phyloP scores from a whole-genome alignment of 2,888 invertebrate species.

The Phengaris alcon region DNA sequence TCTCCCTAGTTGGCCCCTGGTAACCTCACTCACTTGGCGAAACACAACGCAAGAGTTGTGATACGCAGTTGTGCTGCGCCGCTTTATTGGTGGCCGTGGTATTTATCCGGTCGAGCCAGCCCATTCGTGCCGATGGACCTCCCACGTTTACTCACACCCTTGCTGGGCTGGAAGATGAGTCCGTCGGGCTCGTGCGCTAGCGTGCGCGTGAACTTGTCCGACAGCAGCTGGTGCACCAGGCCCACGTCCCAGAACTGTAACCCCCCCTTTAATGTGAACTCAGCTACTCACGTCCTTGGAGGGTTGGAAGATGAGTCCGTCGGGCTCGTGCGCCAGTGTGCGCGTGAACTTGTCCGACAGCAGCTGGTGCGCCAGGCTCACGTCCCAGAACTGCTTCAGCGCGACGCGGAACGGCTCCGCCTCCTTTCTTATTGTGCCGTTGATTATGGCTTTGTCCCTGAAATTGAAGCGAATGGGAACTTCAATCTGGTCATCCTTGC shows the following conservation, averaged over 20 bases:
- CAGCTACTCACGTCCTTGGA: conserved; percentile 81
- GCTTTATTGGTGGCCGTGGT: no score
- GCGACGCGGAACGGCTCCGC: conserved; percentile 94
- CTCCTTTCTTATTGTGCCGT: conserved; percentile 85
- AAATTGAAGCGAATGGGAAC: conserved; percentile 33
- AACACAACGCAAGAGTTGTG: no score
- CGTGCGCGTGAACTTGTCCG: conserved; percentile 92
- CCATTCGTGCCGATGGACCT: conserved; percentile 45
- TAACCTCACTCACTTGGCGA: no score
- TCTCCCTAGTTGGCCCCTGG: no score
- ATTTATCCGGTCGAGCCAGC: no score
- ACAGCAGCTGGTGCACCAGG: conserved; percentile 83
- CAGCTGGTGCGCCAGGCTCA: conserved; percentile 83
- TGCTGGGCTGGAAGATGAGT: conserved; percentile 96
- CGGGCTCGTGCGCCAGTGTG: conserved; percentile 94
- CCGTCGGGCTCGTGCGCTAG: no score
- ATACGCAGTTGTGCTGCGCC: no score
- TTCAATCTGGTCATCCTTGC: no score
- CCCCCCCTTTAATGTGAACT: no score
- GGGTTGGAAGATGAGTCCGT: conserved; percentile 99
- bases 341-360: conserved; percentile 92
- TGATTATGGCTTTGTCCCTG: conserved; percentile 87
- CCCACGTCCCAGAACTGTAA: conserved; percentile 91
- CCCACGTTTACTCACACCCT: conserved; percentile 87
- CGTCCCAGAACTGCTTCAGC: conserved; percentile 94